These are phyloP conservation scores for Lydus trimaculatus DNA, from an alignment of 2,888 invertebrate genomes.

Conservation along the genomic window DNA sequence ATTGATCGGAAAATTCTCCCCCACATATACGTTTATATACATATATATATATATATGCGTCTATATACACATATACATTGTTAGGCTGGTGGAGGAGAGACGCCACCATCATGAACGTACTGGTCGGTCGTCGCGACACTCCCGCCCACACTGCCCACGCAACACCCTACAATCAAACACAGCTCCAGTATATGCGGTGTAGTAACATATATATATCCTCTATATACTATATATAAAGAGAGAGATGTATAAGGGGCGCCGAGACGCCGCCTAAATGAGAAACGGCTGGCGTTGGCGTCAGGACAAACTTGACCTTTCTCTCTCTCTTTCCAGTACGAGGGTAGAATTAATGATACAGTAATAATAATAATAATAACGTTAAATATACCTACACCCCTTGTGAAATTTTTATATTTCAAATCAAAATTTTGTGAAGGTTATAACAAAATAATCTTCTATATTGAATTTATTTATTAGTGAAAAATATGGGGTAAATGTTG, in stretches of 20 bases:
- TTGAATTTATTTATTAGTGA: not conserved
- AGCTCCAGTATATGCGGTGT: not conserved
- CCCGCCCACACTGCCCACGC: constrained; percentile 27
- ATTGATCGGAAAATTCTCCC: not conserved
- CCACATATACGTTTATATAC: not conserved
- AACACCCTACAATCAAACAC: not conserved
- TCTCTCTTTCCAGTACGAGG: not conserved
- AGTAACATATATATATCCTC: not conserved
- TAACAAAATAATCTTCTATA: no score
- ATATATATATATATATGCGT: no score
- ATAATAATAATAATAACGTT: not conserved
- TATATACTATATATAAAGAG: not conserved
- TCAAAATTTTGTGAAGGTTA: no score
- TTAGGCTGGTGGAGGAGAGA: constrained; percentile 28
- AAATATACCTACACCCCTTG: no score
- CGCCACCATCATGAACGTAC: constrained; percentile 20
- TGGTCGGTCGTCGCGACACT: constrained; percentile 34
- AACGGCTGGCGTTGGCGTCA: constrained; percentile 4
- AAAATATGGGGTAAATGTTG: not conserved
- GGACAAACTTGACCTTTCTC: constrained; percentile 8
- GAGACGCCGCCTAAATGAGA: constrained; percentile 2
- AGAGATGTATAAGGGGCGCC: not conserved
- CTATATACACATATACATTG: not conserved
- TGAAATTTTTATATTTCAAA: no score
- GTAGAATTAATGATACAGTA: not conserved